Conservation (phyloP, 1,140 invertebrate species). For the Bombus confusus region DNA sequence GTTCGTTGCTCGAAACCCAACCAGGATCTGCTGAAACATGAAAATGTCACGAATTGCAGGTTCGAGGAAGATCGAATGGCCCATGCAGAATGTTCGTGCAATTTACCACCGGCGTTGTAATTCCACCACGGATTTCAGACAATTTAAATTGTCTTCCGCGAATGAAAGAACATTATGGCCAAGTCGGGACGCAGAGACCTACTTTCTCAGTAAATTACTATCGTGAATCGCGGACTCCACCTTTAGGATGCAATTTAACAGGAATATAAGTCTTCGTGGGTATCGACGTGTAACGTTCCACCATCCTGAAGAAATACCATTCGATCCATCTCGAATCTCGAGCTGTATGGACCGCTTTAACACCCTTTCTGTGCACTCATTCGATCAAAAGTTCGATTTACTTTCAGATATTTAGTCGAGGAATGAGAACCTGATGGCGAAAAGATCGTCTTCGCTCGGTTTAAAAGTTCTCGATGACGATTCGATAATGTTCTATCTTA, state of each 20-base stretch:
- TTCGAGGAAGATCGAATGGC: constrained; percentile 25
- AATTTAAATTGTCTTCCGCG: constrained; percentile 48
- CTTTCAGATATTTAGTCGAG: not conserved
- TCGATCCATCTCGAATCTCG: constrained; percentile 1
- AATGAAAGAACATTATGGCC: constrained; percentile 49
- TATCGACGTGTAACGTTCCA: constrained; percentile 37
- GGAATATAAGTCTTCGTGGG: constrained; percentile 30
- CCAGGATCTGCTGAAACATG: not conserved
- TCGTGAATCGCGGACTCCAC: constrained; percentile 26
- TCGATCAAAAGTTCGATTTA: constrained; percentile 3
- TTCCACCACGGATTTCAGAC: constrained; percentile 38
- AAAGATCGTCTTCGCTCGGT: not conserved
- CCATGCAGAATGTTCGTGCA: constrained; percentile 35
- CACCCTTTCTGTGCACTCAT: not conserved
- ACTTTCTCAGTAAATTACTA: constrained; percentile 41
- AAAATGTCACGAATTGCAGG: constrained; percentile 19
- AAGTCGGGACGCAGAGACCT: not conserved
- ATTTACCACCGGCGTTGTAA: constrained; percentile 24
- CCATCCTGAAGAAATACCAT: not conserved
- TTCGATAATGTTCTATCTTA: not conserved
- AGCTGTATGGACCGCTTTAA: not conserved
- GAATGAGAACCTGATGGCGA: not conserved
- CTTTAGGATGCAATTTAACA: constrained; percentile 49
- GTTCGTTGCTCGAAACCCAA: not conserved
- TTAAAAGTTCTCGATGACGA: not conserved